phyloP scores from a whole-genome alignment of 2,113 vertebrate genomes.

The Baryphthengus martii region DNA sequence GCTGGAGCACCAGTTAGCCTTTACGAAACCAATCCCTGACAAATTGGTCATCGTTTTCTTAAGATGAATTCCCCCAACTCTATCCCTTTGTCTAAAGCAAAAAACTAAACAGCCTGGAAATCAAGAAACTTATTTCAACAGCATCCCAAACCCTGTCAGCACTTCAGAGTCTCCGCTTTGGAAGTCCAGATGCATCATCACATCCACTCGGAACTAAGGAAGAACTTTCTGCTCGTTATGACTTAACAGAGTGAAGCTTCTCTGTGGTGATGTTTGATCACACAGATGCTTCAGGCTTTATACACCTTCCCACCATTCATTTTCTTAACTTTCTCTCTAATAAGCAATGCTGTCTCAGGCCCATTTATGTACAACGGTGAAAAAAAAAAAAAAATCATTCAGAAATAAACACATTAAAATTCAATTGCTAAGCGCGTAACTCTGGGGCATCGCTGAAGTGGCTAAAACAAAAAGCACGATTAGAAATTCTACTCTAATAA shows the following conservation, averaged over 20 bases:
- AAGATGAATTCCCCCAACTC: not conserved
- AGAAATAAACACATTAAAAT: not conserved
- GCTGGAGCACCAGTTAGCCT: not conserved
- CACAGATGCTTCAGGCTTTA: not conserved
- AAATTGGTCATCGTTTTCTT: not conserved
- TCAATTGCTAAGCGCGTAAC: not conserved
- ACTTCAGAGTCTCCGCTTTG: not conserved
- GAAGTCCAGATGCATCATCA: not conserved
- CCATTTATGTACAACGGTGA: not conserved
- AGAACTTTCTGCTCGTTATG: not conserved
- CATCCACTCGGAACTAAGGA: not conserved
- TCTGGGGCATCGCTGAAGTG: not conserved
- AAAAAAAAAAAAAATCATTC: not conserved
- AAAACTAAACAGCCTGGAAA: not conserved
- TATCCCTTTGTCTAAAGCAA: not conserved
- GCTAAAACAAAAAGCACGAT: not conserved
- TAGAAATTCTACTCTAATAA: not conserved
- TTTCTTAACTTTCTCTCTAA: not conserved
- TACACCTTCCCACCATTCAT: accelerated
- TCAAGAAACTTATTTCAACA: not conserved
- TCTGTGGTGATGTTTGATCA: not conserved
- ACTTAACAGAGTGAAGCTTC: not conserved
- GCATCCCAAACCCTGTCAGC: not conserved
- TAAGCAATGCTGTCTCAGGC: not conserved
- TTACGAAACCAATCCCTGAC: not conserved